phyloP scores from a whole-genome alignment of 1,140 invertebrate species.

The Choristoneura fumiferana region DNA sequence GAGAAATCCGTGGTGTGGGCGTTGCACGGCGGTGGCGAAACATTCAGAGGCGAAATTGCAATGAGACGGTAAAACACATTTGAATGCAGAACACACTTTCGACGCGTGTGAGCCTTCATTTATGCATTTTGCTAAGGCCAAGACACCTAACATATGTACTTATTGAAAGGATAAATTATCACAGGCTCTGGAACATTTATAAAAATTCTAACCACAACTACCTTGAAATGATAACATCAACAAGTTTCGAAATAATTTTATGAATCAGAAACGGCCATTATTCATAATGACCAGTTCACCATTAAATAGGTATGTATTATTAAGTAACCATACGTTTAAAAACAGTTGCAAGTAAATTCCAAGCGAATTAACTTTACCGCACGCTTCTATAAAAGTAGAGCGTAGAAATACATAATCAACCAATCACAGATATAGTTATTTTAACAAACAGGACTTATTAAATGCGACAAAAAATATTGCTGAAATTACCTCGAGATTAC shows the following conservation, averaged over 20 bases:
- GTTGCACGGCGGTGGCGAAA: constrained; percentile 45
- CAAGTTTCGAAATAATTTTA: constrained; percentile 1
- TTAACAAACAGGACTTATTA: too few relatives aligned
- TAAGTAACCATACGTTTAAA: neutral
- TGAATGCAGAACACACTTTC: constrained; percentile 35
- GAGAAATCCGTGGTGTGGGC: constrained; percentile 63
- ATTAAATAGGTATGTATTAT: constrained; percentile 7
- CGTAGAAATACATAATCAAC: too few relatives aligned
- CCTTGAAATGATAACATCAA: neutral
- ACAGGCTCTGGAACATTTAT: too few relatives aligned
- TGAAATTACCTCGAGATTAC: too few relatives aligned
- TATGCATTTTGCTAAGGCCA: too few relatives aligned
- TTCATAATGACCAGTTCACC: neutral
- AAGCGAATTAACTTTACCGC: too few relatives aligned
- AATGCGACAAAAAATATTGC: too few relatives aligned
- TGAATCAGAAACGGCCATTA: constrained; percentile 14
- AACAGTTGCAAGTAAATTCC: constrained; percentile 1
- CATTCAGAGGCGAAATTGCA: constrained; percentile 40
- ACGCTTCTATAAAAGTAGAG: too few relatives aligned
- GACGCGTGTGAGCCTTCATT: too few relatives aligned
- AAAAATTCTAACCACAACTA: neutral
- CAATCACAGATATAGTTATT: too few relatives aligned
- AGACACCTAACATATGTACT: too few relatives aligned
- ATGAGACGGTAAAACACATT: constrained; percentile 41
- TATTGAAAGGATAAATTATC: too few relatives aligned